phyloP scores from a whole-genome alignment of 1,140 invertebrate genomes.

The Venustaconcha ellipsiformis region DNA sequence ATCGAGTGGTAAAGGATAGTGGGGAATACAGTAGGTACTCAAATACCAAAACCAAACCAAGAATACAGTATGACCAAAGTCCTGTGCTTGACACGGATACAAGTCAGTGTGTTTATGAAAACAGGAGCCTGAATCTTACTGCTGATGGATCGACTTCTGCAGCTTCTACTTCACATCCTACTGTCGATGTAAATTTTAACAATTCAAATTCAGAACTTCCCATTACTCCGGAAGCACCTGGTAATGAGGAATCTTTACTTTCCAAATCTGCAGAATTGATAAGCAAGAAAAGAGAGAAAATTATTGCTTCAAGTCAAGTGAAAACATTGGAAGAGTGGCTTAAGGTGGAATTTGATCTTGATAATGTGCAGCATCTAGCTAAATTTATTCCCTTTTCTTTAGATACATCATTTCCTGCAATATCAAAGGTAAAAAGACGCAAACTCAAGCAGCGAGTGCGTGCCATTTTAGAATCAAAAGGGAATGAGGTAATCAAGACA shows the following conservation, averaged over 20 bases:
- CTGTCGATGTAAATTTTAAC: too few species aligned
- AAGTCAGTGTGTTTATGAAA: too few species aligned
- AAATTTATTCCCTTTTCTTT: slow-evolving; percentile 26
- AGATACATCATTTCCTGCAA: slow-evolving; percentile 19
- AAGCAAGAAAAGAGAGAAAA: slow-evolving; percentile 19
- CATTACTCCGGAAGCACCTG: too few species aligned
- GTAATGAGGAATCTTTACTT: slow-evolving; percentile 12
- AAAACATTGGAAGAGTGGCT: slow-evolving; percentile 33
- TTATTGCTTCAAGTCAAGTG: slow-evolving; percentile 14
- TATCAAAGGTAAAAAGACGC: slow-evolving; percentile 20
- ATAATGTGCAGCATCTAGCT: slow-evolving; percentile 19
- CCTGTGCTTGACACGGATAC: too few species aligned
- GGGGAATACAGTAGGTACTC: too few species aligned
- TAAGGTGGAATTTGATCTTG: slow-evolving; percentile 29
- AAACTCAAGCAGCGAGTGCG: slow-evolving; percentile 22
- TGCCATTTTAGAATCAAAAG: slow-evolving; percentile 19
- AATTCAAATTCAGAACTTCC: too few species aligned
- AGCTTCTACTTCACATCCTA: too few species aligned
- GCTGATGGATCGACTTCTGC: too few species aligned
- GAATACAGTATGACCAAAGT: too few species aligned
- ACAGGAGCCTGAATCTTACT: too few species aligned
- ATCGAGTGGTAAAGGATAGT: too few species aligned
- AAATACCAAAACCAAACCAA: too few species aligned
- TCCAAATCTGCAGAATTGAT: slow-evolving; percentile 28
- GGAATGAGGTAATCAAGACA: neutral